Base-by-base conservation (phyloP, 2,797 vertebrate species). In the Malacoraja senta region DNA sequence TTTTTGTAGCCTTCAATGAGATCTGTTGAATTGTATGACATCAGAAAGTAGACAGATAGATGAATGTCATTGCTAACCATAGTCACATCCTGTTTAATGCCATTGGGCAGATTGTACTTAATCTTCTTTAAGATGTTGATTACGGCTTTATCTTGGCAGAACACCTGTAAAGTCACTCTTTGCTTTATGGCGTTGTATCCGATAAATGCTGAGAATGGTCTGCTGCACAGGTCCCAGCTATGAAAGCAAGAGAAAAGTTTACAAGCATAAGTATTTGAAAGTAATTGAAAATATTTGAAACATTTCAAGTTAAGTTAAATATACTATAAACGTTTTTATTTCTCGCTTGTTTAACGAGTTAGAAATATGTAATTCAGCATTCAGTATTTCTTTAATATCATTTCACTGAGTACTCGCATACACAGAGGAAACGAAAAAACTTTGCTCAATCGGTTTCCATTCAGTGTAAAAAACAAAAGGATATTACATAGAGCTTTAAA, bases 71-170 rank as follows among this genome's bases (percentile, higher is more conserved):
- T 58, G 35, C 35, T 44, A 74, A 93, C 79, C 0, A 65, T 78
- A 8, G 77, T 94, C 63, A 93, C 94, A 24, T 17, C 32, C 93
- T 94, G 91, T 19, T 61, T 7, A 19, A 93, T 93, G 26, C 72
- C 81, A 12, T 2, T 29, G 32, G 93, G 93, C 76, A 94, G 93
- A 58, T 19, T 71, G 78, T 94, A 94, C 1, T 88, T 32, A 80
- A 93, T 58, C 2, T 0, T 84, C 79, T 94, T 93, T 35, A 94
- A 58, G 29, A 86, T 83, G 53, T 93, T 32, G 13, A 93, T 94
- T 86, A 94, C 44, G 2, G 74, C 29, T n/a, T 29, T 1, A 29
- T 92, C 79, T 26, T 53, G 24, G 88, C 93, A 86, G n/a, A 12
- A 44, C 19, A 94, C 13, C 29, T 93, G 13, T 8, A 94, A 79